These are phyloP conservation scores for Patella depressa DNA, from an alignment of 2,888 invertebrate genomes.

Conservation along the genomic window DNA sequence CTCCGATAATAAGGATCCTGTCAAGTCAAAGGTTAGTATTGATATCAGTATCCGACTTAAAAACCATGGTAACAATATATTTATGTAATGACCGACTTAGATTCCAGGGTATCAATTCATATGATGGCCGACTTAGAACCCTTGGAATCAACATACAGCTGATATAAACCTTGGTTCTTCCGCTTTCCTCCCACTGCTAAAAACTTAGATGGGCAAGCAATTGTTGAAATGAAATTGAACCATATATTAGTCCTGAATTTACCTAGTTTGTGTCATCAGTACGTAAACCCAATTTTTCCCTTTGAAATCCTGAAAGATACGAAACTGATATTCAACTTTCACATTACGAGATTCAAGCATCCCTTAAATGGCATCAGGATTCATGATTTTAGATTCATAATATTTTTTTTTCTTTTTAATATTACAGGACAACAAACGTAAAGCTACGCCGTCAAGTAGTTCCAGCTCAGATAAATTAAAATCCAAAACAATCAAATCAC, in stretches of 20 bases:
- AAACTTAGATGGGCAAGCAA: too few relatives aligned
- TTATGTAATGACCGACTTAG: too few relatives aligned
- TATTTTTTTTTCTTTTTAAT: background rate
- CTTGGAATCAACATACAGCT: too few relatives aligned
- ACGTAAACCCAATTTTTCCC: background rate
- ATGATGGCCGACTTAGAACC: too few relatives aligned
- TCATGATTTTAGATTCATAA: background rate
- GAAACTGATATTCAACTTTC: background rate
- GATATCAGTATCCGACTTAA: background rate
- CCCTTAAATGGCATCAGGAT: background rate
- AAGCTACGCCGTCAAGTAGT: constrained; percentile 33
- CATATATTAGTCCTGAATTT: too few relatives aligned
- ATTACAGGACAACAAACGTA: constrained; percentile 50
- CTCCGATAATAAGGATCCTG: constrained; percentile 37
- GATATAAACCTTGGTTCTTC: too few relatives aligned
- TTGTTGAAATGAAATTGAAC: too few relatives aligned
- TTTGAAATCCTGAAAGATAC: background rate
- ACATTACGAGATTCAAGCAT: background rate
- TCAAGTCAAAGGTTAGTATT: constrained; percentile 34
- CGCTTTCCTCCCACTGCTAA: too few relatives aligned
- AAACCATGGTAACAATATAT: background rate
- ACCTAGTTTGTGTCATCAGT: background rate
- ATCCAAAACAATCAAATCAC: constrained; percentile 48
- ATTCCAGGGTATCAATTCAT: too few relatives aligned
- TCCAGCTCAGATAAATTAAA: constrained; percentile 49